Base-by-base conservation (phyloP, 1,140 invertebrate genomes). In the Telenomus remus region DNA sequence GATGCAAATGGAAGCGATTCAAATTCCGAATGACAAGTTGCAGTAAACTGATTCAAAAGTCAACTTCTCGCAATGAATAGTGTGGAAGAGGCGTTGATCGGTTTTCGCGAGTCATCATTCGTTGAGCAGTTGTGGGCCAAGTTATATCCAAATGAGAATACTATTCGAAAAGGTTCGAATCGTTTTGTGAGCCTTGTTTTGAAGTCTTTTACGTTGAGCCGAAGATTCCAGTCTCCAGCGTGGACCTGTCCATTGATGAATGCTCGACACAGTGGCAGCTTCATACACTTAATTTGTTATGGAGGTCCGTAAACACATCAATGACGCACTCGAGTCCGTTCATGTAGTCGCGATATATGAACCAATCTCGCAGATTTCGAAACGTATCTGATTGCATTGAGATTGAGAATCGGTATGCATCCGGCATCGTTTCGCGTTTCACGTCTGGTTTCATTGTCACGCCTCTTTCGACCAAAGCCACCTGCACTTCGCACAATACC, bases 321-420 rank as follows among this genome's bases (percentile, higher is more conserved):
- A 88, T 82, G 5, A 92, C 84, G 81, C 91, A 92, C 49, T 92
- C 89, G 6, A 93, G 85, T 0, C 89, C 87, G 75, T 91, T 91
- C 84, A 92, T 90, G 84, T 92, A 93, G 75, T 93, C 92, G 34
- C 91, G 86, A 74, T 91, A 90, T 70, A 93, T 93, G 15, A 93
- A 51, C 89, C 90, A 93, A 81, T 93, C 92, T n/a, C 92, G 86
- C 1, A 92, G 65, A 51, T 90, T 88, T 9, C 90, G 82, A 15
- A 79, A 81, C 0, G 91, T 90, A 14, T 82, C 83, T 1, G 80
- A 79, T 15, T 86, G 80, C 15, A 80, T 76, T 55, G 90, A 80
- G 15, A 80, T 76, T 55, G 90, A 80, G 15, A 84, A 82, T 12
- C 91, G 85, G 64, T 85, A 89, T 10, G 90, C 84, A 14, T 87